Percentiles rank a stretch among this genome's conserved stretches.
phyloP scores from a whole-genome alignment of 2,888 invertebrate genomes.

The Drosophila birchii region DNA sequence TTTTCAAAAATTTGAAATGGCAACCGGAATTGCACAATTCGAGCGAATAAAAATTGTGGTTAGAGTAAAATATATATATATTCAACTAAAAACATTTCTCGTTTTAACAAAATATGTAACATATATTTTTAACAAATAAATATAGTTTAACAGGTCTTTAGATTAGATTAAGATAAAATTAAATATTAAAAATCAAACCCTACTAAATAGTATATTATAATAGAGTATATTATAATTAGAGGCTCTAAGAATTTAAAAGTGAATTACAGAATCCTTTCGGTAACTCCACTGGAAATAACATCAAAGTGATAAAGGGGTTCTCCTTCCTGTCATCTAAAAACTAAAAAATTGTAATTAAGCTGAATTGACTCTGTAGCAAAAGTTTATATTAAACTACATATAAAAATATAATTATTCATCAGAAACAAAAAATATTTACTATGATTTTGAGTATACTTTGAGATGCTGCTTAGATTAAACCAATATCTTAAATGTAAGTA shows the following conservation, averaged over 20 bases:
- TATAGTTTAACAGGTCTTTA: not conserved
- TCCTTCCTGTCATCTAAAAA: no score
- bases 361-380: no score
- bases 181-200: not conserved
- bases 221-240: not conserved
- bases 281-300: no score
- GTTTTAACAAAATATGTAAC: not conserved
- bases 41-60: not conserved
- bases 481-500: not conserved
- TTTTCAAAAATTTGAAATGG: slow-evolving; percentile 55
- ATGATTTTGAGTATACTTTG: not conserved
- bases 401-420: no score
- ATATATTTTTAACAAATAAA: not conserved
- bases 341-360: no score
- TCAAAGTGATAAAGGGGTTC: no score
- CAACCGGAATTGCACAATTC: slow-evolving; percentile 54
- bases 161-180: not conserved
- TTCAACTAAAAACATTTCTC: slow-evolving; percentile 1
- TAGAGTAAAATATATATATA: not conserved
- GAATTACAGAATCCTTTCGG: no score
- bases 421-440: no score
- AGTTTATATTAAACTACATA: no score
- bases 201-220: not conserved
- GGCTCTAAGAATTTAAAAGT: no score
- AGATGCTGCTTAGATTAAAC: not conserved